Base-by-base conservation (phyloP, 23 tunicate genomes). In the Halocynthia roretzi region DNA sequence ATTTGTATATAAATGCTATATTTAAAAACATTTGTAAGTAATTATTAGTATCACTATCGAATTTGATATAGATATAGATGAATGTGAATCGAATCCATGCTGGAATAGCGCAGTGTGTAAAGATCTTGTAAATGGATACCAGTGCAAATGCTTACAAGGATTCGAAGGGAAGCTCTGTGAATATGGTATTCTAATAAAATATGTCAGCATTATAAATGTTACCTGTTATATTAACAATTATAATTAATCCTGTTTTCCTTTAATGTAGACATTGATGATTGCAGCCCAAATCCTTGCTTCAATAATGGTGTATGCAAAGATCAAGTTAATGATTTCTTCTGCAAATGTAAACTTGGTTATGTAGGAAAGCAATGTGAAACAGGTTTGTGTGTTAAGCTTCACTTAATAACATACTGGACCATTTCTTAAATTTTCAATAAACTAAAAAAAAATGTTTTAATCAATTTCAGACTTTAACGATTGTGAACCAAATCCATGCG, bases 221-320 rank as follows among this genome's bases (percentile, higher is more conserved):
- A 31, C 44, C 44, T 31, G 44, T 31, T 31, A 31, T 31, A 31
- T 31, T 31, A 31, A 31, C 4, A 4, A 4, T 31, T 0, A 1
- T 31, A 4, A 31, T 31, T 4, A 1, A 60, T 17, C 72, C n/a
- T 68, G 22, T 15, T 40, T 48, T 72, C 2, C 11, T 5, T 40
- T 5, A 23, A n/a, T 55, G 11, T 52, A 77, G 81, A 53, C 14
- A 53, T 77, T 22, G 48, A 77, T 20, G 67, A 63, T 0, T 77
- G 81, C 75, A n/a, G 51, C 8, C 77, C 81, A 40, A 49, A 77
- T 23, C 81, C 81, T 62, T 77, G 81, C 50, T 23, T 56, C 44
- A 77, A 77, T 22, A 49, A 49, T 15, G 81, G 81, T 8, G 22
- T 72, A 7, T 77, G 81, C 50, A 2, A 21, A 9, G 76, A 63